Evolutionary conservation across 2,113 vertebrate genomes (phyloP), one percentile per base, ranked within the genome.

Genomic region (Oriolus oriolus): DNA sequence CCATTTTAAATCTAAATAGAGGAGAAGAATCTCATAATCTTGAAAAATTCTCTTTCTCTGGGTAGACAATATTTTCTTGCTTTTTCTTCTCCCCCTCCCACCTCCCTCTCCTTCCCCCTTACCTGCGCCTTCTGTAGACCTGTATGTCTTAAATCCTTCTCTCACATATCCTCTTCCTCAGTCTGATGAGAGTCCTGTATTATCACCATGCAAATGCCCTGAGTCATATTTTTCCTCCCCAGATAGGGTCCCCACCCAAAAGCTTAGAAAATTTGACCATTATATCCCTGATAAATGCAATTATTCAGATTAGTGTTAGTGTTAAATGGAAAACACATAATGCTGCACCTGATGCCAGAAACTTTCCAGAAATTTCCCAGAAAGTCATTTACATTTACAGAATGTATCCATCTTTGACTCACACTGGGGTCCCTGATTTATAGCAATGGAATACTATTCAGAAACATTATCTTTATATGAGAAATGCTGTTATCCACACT

Each of bases 61-160:
- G 10, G 6, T 2, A 5, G 5, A 68, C 2, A 73, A 47, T 9
- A n/a, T 1, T 73, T 73, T 76, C 22, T 64, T 26, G 1, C 0
- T 15, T 66, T 66, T 66, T 22, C 7, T 23, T 44, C 14, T 71
- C 15, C 11, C 4, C 4, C 5, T 24, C 8, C 15, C 17, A 24
- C 6, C 6, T 16, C 11, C 22, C 5, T 20, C 11, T 54, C 35
- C 12, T 41, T 28, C 7, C 64, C 5, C 30, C 16, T 60, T 28
- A 10, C 20, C 26, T 31, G n/a, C n/a, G n/a, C n/a, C n/a, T 50
- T 59, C 14, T 41, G 12, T 50, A 54, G 9, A 57, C 6, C 7
- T 61, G 1, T 28, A 8, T 64, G 1, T 37, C 22, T n/a, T 30
- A 88, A 78, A 81, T 2, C 8, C 4, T 22, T 56, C 23, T 65